Evolutionary conservation across 2,888 invertebrate genomes (phyloP).

Genomic region (Nephrocerus scutellatus): DNA sequence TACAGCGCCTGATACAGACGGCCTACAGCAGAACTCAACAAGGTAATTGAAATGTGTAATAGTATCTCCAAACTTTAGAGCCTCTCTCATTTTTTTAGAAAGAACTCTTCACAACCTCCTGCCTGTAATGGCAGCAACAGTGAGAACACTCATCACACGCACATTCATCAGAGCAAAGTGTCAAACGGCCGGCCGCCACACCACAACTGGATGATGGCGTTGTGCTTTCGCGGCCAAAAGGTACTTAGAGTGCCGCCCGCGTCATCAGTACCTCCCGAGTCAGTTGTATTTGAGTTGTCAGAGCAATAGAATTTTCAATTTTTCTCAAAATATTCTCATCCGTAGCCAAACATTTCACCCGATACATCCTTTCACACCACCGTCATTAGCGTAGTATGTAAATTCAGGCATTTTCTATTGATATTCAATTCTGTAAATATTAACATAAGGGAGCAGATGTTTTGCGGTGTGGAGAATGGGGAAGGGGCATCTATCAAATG

Average conservation of each 20-base stretch:
- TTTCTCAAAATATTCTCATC: too few species aligned
- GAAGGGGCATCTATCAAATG: too few species aligned
- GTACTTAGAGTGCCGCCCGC: slow-evolving; percentile 46
- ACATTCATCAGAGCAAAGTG: slow-evolving; percentile 11
- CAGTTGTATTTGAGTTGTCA: slow-evolving; percentile 50
- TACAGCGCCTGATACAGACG: slow-evolving; percentile 45
- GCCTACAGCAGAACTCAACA: slow-evolving; percentile 32
- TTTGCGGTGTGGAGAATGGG: too few species aligned
- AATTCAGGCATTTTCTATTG: too few species aligned
- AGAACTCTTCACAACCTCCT: slow-evolving; percentile 18
- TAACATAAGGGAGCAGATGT: too few species aligned
- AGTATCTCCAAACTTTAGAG: background rate
- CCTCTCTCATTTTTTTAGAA: background rate
- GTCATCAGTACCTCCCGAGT: slow-evolving; percentile 47
- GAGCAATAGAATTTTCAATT: too few species aligned
- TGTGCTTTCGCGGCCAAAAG: slow-evolving; percentile 47
- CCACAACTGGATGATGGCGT: slow-evolving; percentile 36
- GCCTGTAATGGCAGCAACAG: slow-evolving; percentile 21
- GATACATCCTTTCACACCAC: too few species aligned
- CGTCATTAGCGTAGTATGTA: too few species aligned
- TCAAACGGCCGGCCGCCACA: slow-evolving; percentile 16
- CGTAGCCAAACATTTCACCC: too few species aligned
- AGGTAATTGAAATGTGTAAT: slow-evolving; percentile 24
- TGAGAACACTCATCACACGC: slow-evolving; percentile 20
- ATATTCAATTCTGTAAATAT: too few species aligned